Evolutionary conservation across 2,888 invertebrate genomes (phyloP).

Genomic region (Nebria salina): DNA sequence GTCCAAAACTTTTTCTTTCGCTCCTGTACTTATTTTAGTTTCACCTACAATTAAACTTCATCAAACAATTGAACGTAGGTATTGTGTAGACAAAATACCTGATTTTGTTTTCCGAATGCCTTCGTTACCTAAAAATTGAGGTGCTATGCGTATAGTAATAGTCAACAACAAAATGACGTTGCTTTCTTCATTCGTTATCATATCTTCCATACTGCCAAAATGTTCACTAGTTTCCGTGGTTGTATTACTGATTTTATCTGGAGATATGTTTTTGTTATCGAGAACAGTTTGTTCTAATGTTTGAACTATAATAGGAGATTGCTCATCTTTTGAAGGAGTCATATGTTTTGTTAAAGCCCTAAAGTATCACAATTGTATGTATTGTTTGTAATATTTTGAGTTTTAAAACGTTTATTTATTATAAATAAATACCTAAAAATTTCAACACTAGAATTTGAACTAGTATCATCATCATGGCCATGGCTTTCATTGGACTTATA

Average conservation of each 20-base stretch:
- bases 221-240: constrained; percentile 49
- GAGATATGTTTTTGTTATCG: constrained; percentile 55
- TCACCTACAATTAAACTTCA: constrained; percentile 63
- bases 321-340: constrained; percentile 66
- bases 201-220: constrained; percentile 70
- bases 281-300: constrained; percentile 58
- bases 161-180: constrained; percentile 72
- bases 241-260: constrained; percentile 35
- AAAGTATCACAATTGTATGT: constrained; percentile 22
- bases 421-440: constrained; percentile 70
- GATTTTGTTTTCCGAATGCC: constrained; percentile 70
- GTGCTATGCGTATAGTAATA: constrained; percentile 68
- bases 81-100: constrained; percentile 8
- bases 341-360: constrained; percentile 78
- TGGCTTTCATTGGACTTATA: constrained; percentile 68
- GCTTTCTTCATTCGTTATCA: constrained; percentile 74
- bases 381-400: neutral
- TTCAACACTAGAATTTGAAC: constrained; percentile 76
- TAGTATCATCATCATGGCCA: constrained; percentile 64
- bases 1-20: constrained; percentile 71
- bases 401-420: constrained; percentile 13
- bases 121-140: constrained; percentile 69
- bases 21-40: constrained; percentile 68
- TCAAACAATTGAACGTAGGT: neutral
- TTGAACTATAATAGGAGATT: constrained; percentile 49